Conservation (phyloP, 2,113 vertebrate genomes). For the Thamnaconus septentrionalis region DNA sequence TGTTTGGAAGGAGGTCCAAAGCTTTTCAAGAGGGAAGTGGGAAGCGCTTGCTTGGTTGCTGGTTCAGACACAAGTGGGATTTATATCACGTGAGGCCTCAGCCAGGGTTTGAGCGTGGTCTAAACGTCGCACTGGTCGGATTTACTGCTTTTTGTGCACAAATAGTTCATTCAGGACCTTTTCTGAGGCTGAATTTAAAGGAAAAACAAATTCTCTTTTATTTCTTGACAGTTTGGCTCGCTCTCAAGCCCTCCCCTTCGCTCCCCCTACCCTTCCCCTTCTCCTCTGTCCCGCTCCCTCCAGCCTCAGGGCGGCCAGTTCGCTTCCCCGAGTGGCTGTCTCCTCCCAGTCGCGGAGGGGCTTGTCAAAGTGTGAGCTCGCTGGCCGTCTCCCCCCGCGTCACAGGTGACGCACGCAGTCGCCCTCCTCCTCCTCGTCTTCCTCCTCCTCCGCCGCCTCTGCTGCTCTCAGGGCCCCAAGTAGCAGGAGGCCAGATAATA, state of each 20-base stretch:
- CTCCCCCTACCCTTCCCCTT: not conserved
- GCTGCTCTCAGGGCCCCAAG: conserved; percentile 11
- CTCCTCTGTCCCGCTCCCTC: not conserved
- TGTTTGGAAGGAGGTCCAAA: conserved; percentile 21
- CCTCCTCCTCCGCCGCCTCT: conserved; percentile 3
- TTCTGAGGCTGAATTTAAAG: too few species aligned
- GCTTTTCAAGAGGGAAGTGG: conserved; percentile 14
- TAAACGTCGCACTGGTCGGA: too few species aligned
- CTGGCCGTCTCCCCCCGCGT: conserved; percentile 26
- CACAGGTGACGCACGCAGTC: conserved; percentile 37
- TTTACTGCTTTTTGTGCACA: too few species aligned
- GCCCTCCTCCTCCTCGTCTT: conserved; percentile 8
- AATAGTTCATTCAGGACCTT: too few species aligned
- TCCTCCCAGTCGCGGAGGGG: conserved; percentile 50
- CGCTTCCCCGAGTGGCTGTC: conserved; percentile 58
- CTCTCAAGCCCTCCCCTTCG: too few species aligned
- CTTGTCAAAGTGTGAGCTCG: conserved; percentile 57
- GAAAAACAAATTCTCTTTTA: too few species aligned
- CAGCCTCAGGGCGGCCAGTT: conserved; percentile 41
- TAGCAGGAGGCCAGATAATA: conserved; percentile 28
- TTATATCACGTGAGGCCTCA: conserved; percentile 6
- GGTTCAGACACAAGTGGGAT: conserved; percentile 34
- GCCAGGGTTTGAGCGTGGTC: too few species aligned
- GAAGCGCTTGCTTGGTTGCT: conserved; percentile 10
- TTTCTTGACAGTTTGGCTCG: too few species aligned